These are phyloP conservation scores for Polydrusus cervinus DNA, from an alignment of 2,888 invertebrate genomes.

Conservation along the genomic window DNA sequence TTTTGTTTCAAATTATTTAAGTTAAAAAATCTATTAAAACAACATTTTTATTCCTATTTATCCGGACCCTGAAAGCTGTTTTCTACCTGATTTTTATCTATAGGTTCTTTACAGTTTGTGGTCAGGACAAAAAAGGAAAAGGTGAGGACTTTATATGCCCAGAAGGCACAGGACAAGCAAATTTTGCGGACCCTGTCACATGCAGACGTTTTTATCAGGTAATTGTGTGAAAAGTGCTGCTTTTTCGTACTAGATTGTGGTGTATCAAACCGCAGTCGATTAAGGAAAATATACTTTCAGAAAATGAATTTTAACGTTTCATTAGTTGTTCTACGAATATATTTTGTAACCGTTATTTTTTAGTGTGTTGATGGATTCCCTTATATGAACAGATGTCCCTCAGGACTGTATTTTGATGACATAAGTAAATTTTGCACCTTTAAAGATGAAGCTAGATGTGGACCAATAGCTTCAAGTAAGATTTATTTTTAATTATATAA, in stretches of 20 bases:
- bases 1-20: too few species aligned
- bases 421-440: slow-evolving; percentile 93
- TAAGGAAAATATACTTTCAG: too few species aligned
- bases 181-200: slow-evolving; percentile 91
- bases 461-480: slow-evolving; percentile 91
- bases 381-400: slow-evolving; percentile 91
- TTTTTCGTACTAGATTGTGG: too few species aligned
- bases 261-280: too few species aligned
- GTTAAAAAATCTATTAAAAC: neutral
- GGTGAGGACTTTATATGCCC: slow-evolving; percentile 84
- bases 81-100: slow-evolving; percentile 58
- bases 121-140: slow-evolving; percentile 68
- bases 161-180: slow-evolving; percentile 88
- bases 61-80: slow-evolving; percentile 36
- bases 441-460: slow-evolving; percentile 91
- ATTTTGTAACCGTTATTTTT: slow-evolving; percentile 57
- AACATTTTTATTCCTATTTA: neutral
- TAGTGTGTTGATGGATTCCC: slow-evolving; percentile 94
- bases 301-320: too few species aligned
- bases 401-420: slow-evolving; percentile 92
- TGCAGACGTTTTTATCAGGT: slow-evolving; percentile 94
- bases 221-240: slow-evolving; percentile 56
- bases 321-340: too few species aligned
- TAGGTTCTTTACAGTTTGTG: slow-evolving; percentile 68
- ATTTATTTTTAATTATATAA: too few species aligned